phyloP scores from a whole-genome alignment of 1,140 invertebrate genomes.

The Drosophila asahinai region DNA sequence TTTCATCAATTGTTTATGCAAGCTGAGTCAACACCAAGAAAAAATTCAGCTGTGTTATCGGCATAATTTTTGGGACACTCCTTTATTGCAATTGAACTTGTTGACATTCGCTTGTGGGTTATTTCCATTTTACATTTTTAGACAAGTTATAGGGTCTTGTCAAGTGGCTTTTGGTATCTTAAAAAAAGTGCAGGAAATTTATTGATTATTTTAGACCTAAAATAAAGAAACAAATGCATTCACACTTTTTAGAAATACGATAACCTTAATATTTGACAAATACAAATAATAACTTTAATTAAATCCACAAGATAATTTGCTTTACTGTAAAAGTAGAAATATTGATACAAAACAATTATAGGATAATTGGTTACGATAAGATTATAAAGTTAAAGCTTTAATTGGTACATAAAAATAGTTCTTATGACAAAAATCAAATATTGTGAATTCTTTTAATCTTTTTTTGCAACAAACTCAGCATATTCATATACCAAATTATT shows the following conservation, averaged over 20 bases:
- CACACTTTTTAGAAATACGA: background rate
- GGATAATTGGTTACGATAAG: background rate
- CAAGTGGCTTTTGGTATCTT: background rate
- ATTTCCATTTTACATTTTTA: background rate
- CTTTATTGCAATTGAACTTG: conserved; percentile 11
- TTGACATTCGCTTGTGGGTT: background rate
- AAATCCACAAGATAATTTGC: background rate
- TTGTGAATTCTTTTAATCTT: no score
- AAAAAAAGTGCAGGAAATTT: background rate
- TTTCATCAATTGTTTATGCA: conserved; percentile 54
- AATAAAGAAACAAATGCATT: no score
- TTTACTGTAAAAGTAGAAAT: background rate
- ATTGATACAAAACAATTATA: background rate
- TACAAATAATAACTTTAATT: background rate
- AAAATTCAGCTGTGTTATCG: conserved; percentile 1
- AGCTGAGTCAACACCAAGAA: conserved; percentile 60
- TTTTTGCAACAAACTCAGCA: background rate
- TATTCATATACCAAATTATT: background rate
- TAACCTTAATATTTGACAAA: background rate
- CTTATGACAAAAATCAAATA: background rate
- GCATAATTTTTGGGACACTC: conserved; percentile 17
- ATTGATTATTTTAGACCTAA: no score
- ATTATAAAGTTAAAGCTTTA: background rate
- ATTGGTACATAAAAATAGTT: background rate
- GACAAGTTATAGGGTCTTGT: no score